Evolutionary conservation across 2,888 invertebrate genomes (phyloP), one percentile per base, ranked within the genome.

Genomic region (Drosophila multiciliata): DNA sequence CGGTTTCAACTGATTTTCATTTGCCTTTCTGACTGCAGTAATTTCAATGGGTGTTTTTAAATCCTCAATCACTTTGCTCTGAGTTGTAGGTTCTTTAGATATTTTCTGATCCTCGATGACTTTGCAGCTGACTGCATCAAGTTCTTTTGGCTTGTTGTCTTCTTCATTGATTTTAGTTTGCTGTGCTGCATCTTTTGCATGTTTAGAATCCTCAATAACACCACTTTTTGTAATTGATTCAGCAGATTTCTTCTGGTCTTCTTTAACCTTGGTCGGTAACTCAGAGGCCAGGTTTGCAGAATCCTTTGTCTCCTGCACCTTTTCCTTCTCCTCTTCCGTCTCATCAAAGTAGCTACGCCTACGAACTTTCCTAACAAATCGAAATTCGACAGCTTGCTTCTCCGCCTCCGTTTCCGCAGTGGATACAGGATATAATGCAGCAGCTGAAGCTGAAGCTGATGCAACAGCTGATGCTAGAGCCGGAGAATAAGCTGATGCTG

Each of bases 331-430:
- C 64, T 90, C 89, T 15, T 91, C 91, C 0, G 90, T 90, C 63
- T 92, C 92, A 61, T 83, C 83, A 7, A 92, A 92, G 55, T 80
- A 72, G 66, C 92, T 93, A 57, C 90, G 91, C 57, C 92, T 83
- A 17, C 93, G 89, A 20, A 92, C 75, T 76, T 91, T 92, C 59
- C 87, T 91, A 0, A 93, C 89, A 85, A 93, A 93, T 1, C 93
- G 90, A 87, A 93, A 93, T 40, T 82, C 62, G 1, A 93, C 87
- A 3, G 83, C 59, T 12, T 40, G 49, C 7, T 9, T n/a, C 0
- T 49, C 60, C n/a, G 17, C 2, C 8, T 62, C 60, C 17, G 15
- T 58, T 11, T 45, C 52, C 26, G 26, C 11, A 11, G n/a, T 29
- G 12, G 29, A 3, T n/a, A 29, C 45, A 15, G 20, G 20, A 42